Percentiles rank a stretch among this genome's conserved stretches.
Conservation (phyloP, 2,888 invertebrate species). For the Nipponacmea schrenckii region DNA sequence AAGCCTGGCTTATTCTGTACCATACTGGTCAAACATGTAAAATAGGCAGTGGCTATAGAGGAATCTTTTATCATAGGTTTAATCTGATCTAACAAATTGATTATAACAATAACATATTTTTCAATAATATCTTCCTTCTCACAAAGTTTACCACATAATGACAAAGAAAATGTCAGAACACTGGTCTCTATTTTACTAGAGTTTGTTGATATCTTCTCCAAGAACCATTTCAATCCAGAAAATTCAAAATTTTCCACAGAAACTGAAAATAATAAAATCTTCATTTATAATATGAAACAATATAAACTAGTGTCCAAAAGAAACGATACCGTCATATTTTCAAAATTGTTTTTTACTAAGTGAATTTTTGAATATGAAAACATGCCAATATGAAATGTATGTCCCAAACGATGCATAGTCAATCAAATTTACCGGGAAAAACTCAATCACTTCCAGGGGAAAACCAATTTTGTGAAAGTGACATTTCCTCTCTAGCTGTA, state of each 20-base stretch:
- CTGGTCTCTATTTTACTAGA: conserved; percentile 9
- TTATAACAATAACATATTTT: background rate
- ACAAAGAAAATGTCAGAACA: conserved; percentile 14
- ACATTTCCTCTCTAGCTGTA: too few relatives aligned
- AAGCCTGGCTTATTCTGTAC: background rate
- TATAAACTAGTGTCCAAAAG: too few relatives aligned
- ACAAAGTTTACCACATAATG: conserved; percentile 8
- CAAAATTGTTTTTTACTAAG: too few relatives aligned
- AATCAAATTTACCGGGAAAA: too few relatives aligned
- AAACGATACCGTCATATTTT: too few relatives aligned
- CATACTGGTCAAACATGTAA: conserved; percentile 4
- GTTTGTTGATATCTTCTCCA: background rate
- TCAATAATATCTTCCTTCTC: background rate
- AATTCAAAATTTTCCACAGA: background rate
- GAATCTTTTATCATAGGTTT: conserved; percentile 10
- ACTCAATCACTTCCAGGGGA: too few relatives aligned
- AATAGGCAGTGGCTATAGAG: conserved; percentile 18
- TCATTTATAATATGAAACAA: background rate
- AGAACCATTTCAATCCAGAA: conserved; percentile 6
- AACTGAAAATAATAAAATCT: background rate
- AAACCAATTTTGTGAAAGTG: too few relatives aligned
- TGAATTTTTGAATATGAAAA: too few relatives aligned
- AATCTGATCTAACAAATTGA: background rate
- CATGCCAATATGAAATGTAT: too few relatives aligned
- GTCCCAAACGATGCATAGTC: too few relatives aligned